Evolutionary conservation across 1,140 invertebrate genomes (phyloP).

Genomic region (Plectrocnemia conspersa): DNA sequence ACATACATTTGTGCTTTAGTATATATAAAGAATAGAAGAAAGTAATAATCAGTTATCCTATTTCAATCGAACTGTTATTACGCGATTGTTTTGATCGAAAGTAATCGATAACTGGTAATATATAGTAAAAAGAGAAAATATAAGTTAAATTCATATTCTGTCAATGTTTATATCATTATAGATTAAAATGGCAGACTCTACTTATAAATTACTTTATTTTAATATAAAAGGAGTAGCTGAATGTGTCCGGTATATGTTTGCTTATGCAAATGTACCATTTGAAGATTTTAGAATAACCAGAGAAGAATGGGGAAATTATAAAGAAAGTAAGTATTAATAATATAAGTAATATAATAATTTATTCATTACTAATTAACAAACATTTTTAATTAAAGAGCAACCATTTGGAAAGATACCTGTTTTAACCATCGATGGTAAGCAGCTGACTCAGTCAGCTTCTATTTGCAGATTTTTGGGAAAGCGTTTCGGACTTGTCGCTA

Average conservation of each 20-base stretch:
- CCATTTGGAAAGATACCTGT: conserved; percentile 74
- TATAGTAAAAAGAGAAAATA: too few relatives aligned
- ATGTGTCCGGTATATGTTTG: conserved; percentile 15
- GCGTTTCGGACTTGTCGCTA: conserved; percentile 59
- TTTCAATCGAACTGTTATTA: too few relatives aligned
- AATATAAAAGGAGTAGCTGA: conserved; percentile 10
- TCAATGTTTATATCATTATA: too few relatives aligned
- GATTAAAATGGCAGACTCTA: conserved; percentile 17
- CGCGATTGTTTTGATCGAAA: too few relatives aligned
- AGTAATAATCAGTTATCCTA: too few relatives aligned
- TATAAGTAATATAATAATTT: not conserved
- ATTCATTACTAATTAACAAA: not conserved
- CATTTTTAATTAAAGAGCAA: conserved; percentile 51
- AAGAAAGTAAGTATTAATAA: conserved; percentile 19
- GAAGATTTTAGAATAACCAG: conserved; percentile 8
- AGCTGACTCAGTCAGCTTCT: conserved; percentile 62
- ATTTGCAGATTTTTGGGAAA: conserved; percentile 69
- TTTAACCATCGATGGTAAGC: conserved; percentile 66
- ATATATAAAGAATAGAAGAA: too few relatives aligned
- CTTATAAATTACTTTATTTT: conserved; percentile 13
- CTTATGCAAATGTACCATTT: conserved; percentile 11
- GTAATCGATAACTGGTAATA: too few relatives aligned
- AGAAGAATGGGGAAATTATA: conserved; percentile 16
- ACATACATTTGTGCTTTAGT: too few relatives aligned
- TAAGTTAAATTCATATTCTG: too few relatives aligned